Conservation (phyloP, 2,113 vertebrate genomes). For the Sinocyclocheilus rhinocerous region DNA sequence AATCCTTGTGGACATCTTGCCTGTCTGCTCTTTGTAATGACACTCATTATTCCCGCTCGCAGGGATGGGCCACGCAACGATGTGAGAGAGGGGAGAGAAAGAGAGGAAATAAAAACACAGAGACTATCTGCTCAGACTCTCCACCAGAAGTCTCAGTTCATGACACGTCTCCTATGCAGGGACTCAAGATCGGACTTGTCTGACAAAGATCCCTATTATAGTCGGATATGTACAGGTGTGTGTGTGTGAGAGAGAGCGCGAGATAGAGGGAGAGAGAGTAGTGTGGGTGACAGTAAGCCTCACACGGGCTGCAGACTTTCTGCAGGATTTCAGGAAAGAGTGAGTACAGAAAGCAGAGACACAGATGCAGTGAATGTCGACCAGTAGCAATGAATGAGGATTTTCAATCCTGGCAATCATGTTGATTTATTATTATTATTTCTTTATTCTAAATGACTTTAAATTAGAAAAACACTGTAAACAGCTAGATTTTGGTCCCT, state of each 20-base stretch:
- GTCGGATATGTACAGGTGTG: neutral
- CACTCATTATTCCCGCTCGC: constrained; percentile 57
- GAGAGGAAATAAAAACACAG: constrained; percentile 35
- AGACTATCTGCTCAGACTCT: constrained; percentile 18
- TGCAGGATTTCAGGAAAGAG: neutral
- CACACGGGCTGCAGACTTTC: constrained; percentile 5
- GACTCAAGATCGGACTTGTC: constrained; percentile 19
- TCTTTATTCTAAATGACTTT: neutral
- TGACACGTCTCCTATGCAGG: constrained; percentile 11
- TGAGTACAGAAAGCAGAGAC: neutral
- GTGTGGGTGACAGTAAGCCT: constrained; percentile 11
- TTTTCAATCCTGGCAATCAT: neutral
- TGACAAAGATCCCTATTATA: constrained; percentile 38
- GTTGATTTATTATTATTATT: neutral
- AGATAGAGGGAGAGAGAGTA: neutral
- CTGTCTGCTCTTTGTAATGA: constrained; percentile 60
- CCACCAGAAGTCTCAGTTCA: neutral
- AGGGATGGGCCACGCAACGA: constrained; percentile 31
- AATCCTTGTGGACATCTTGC: constrained; percentile 56
- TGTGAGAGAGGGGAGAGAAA: constrained; percentile 22
- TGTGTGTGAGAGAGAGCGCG: neutral
- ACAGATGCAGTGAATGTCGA: neutral
- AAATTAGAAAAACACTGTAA: neutral
- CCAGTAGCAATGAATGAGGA: neutral
- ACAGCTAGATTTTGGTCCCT: neutral